These are phyloP conservation scores for Poecilia latipinna DNA, from an alignment of 2,113 vertebrate species.

Conservation along the genomic window DNA sequence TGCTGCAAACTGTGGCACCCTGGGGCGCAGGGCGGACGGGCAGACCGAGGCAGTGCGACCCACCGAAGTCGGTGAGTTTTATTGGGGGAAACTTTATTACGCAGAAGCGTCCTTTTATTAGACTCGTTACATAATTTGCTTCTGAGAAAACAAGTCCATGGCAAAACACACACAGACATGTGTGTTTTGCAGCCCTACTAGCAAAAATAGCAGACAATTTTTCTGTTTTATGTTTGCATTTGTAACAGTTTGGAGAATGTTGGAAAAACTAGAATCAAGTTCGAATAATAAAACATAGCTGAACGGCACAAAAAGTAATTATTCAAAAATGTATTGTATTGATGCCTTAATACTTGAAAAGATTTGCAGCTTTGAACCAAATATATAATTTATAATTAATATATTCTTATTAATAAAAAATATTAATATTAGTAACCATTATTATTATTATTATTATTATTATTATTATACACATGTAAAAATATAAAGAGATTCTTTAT, in stretches of 20 bases:
- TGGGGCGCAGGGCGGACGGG: constrained; percentile 66
- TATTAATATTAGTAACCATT: no score
- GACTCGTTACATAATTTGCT: no score
- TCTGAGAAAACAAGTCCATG: not conserved
- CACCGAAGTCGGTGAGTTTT: constrained; percentile 81
- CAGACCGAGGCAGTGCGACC: constrained; percentile 79
- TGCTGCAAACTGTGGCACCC: constrained; percentile 78
- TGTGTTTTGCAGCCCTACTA: no score
- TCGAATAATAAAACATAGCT: not conserved
- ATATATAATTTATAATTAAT: no score
- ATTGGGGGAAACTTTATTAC: not conserved
- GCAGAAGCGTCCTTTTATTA: not conserved
- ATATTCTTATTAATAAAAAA: no score
- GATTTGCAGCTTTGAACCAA: no score
- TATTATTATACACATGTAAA: not conserved
- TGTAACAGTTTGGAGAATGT: not conserved
- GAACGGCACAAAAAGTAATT: not conserved
- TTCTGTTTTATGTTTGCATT: not conserved
- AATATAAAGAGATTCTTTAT: not conserved
- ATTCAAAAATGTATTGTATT: not conserved
- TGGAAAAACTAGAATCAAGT: not conserved
- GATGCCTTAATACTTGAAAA: not conserved
- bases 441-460: no score
- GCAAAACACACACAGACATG: not conserved
- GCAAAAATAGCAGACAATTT: not conserved